Conservation (phyloP, 2,888 invertebrate species). For the Rotaria socialis region DNA sequence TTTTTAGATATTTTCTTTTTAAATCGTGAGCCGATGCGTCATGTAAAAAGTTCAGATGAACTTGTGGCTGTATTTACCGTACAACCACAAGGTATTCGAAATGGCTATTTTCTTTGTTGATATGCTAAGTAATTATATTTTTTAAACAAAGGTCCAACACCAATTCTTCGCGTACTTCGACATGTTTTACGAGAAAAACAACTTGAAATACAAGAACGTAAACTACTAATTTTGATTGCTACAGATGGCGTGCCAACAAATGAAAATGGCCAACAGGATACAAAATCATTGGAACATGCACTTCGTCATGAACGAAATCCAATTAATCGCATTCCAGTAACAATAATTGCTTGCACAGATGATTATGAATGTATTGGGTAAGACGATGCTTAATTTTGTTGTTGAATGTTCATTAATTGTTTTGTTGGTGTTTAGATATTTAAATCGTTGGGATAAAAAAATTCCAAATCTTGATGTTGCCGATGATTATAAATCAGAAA, state of each 20-base stretch:
- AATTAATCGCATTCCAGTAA: constrained; percentile 10
- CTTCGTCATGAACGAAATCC: constrained; percentile 29
- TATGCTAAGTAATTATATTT: too few relatives aligned
- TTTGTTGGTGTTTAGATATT: constrained; percentile 12
- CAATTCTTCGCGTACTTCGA: constrained; percentile 34
- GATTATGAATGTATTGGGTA: constrained; percentile 43
- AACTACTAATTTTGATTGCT: constrained; percentile 42
- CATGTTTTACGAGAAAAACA: constrained; percentile 35
- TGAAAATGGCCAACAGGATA: constrained; percentile 40
- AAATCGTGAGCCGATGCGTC: constrained; percentile 36
- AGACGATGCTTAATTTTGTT: neutral
- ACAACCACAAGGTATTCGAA: constrained; percentile 34
- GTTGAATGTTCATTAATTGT: too few relatives aligned
- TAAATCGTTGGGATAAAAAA: constrained; percentile 45
- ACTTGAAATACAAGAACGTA: constrained; percentile 39
- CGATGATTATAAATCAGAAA: constrained; percentile 44
- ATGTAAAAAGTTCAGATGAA: constrained; percentile 19
- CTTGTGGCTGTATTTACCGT: constrained; percentile 31
- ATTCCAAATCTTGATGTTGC: constrained; percentile 44
- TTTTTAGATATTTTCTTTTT: constrained; percentile 40
- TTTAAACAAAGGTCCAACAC: constrained; percentile 32
- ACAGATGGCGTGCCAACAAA: constrained; percentile 45
- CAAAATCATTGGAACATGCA: constrained; percentile 36
- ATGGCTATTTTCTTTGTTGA: too few relatives aligned
- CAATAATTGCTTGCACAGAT: constrained; percentile 46